Evolutionary conservation across 1,140 invertebrate genomes (phyloP).

Genomic region (Gryllus bimaculatus): DNA sequence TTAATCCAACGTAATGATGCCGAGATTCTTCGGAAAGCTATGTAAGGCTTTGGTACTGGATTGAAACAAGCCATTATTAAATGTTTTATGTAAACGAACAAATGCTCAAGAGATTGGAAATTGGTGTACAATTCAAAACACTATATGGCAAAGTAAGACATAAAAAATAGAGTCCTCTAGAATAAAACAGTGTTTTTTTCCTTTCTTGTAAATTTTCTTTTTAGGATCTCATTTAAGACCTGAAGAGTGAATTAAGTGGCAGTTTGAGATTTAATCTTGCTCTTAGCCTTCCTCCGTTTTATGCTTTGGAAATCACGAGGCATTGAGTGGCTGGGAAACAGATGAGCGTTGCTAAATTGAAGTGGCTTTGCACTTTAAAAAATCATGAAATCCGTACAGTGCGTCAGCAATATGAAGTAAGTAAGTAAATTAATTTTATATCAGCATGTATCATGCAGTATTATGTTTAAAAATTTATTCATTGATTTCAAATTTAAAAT

Average conservation of each 20-base stretch:
- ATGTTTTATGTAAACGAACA: conserved; percentile 60
- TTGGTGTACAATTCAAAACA: conserved; percentile 61
- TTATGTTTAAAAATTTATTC: conserved; percentile 3
- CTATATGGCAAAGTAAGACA: conserved; percentile 66
- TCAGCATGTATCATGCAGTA: not conserved
- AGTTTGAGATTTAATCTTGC: conserved; percentile 84
- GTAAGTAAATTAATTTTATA: conserved; percentile 46
- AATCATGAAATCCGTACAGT: conserved; percentile 79
- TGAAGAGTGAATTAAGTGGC: conserved; percentile 83
- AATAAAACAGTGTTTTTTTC: not conserved
- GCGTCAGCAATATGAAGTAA: conserved; percentile 63
- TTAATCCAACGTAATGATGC: conserved; percentile 67
- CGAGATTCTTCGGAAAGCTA: conserved; percentile 68
- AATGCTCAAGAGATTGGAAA: conserved; percentile 68
- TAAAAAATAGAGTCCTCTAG: no score
- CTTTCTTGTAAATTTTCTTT: not conserved
- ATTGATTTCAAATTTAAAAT: conserved; percentile 18
- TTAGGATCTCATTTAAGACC: conserved; percentile 38
- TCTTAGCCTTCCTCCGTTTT: conserved; percentile 76
- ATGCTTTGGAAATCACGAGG: conserved; percentile 74
- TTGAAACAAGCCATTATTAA: conserved; percentile 71
- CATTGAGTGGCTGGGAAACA: conserved; percentile 72
- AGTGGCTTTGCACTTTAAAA: conserved; percentile 76
- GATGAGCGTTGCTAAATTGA: conserved; percentile 81
- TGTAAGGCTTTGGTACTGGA: conserved; percentile 82